A percentile compares a stretch with the other conserved stretches of the same genome.
Conservation (phyloP, 2,888 invertebrate genomes). For the Rhyacophila evoluta region DNA sequence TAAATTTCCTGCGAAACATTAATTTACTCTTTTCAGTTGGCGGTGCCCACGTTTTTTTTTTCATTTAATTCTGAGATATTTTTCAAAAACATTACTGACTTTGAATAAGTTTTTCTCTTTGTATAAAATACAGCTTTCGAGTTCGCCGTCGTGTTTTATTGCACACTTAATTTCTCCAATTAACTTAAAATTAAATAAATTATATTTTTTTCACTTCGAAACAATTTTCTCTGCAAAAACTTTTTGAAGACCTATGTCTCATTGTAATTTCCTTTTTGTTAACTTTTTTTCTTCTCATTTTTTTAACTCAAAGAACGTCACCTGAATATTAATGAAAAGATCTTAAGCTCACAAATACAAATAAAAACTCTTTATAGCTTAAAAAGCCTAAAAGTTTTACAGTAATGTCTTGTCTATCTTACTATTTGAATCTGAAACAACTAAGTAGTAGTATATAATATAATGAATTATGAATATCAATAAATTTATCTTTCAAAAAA, state of each 20-base stretch:
- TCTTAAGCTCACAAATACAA: too few relatives aligned
- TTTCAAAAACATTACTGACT: not conserved
- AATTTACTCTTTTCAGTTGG: not conserved
- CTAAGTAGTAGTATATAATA: too few relatives aligned
- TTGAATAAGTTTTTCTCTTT: not conserved
- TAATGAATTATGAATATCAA: too few relatives aligned
- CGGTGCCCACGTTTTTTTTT: not conserved
- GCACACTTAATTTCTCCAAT: slow-evolving; percentile 10
- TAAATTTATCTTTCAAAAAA: too few relatives aligned
- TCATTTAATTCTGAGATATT: not conserved
- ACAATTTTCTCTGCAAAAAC: not conserved
- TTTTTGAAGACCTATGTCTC: not conserved
- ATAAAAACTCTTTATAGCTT: too few relatives aligned
- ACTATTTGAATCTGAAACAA: too few relatives aligned
- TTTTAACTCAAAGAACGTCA: too few relatives aligned
- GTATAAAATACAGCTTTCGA: not conserved
- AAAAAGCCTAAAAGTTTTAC: too few relatives aligned
- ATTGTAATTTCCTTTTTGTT: not conserved
- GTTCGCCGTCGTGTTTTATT: slow-evolving; percentile 1
- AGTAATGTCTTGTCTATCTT: too few relatives aligned
- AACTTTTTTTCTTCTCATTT: too few relatives aligned
- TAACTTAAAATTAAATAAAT: slow-evolving; percentile 19
- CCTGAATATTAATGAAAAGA: too few relatives aligned
- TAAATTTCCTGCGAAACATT: not conserved
- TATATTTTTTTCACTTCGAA: not conserved